Evolutionary conservation across 1,140 invertebrate genomes (phyloP).

Genomic region (Diabrotica undecimpunctata): DNA sequence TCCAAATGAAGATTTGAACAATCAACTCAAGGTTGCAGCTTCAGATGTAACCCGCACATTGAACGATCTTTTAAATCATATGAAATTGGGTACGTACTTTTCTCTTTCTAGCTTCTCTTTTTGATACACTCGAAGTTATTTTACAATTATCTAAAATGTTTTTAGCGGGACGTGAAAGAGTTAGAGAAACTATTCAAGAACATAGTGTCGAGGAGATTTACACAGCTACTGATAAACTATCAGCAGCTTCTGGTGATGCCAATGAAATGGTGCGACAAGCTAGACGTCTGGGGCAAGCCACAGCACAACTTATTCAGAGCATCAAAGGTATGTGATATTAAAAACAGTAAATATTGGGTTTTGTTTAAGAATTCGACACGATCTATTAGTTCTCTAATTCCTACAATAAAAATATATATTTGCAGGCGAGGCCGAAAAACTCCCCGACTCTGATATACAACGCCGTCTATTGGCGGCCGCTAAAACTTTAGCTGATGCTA

Average conservation of each 20-base stretch:
- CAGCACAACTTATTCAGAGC: slow-evolving; percentile 85
- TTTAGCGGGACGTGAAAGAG: slow-evolving; percentile 46
- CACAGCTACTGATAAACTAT: slow-evolving; percentile 83
- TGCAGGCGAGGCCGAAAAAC: slow-evolving; percentile 75
- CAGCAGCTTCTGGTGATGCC: slow-evolving; percentile 77
- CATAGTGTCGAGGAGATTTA: slow-evolving; percentile 84
- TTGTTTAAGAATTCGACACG: too few relatives aligned
- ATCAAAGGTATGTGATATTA: slow-evolving; percentile 64
- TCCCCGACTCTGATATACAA: slow-evolving; percentile 86
- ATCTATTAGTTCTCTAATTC: too few relatives aligned
- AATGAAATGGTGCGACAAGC: slow-evolving; percentile 94
- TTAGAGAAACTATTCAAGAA: slow-evolving; percentile 62
- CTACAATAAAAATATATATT: too few relatives aligned
- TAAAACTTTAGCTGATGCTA: slow-evolving; percentile 92
- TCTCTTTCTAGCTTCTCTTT: not conserved
- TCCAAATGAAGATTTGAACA: slow-evolving; percentile 64
- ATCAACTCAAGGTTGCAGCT: slow-evolving; percentile 80
- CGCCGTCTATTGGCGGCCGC: slow-evolving; percentile 85
- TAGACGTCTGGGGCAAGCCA: slow-evolving; percentile 86
- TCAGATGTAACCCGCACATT: slow-evolving; percentile 85
- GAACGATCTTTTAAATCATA: slow-evolving; percentile 87
- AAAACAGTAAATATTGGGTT: not conserved
- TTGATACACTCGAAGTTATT: not conserved
- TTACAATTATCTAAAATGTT: not conserved
- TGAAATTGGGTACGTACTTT: slow-evolving; percentile 56